Evolutionary conservation across 2,888 invertebrate species (phyloP).

Genomic region (Zaprionus bogoriensis): DNA sequence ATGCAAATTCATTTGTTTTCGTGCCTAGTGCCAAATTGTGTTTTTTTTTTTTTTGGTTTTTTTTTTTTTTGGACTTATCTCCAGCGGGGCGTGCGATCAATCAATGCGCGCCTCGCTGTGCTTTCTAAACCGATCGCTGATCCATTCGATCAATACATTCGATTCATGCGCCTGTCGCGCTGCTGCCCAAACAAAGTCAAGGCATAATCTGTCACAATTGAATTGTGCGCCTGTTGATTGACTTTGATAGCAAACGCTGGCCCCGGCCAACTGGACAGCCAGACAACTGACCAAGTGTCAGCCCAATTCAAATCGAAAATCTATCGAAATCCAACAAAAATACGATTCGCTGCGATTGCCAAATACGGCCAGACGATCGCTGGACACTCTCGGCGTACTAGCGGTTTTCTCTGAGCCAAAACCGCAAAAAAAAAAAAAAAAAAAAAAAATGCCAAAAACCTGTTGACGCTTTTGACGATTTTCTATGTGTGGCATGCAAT

Average conservation of each 20-base stretch:
- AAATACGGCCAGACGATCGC: constrained; percentile 16
- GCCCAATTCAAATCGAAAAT: constrained; percentile 58
- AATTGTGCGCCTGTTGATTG: constrained; percentile 67
- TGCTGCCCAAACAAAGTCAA: constrained; percentile 57
- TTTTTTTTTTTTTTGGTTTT: no score
- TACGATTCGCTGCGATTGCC: constrained; percentile 42
- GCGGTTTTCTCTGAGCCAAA: constrained; percentile 31
- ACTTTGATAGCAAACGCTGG: constrained; percentile 59
- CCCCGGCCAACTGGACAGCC: no score
- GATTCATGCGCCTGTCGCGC: constrained; percentile 44
- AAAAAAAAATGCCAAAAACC: no score
- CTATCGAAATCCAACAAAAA: constrained; percentile 11
- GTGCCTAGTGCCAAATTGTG: constrained; percentile 34
- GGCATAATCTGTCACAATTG: constrained; percentile 75
- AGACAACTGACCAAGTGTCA: constrained; percentile 51
- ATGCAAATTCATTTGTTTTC: constrained; percentile 63
- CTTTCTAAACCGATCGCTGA: constrained; percentile 60
- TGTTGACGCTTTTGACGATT: constrained; percentile 10
- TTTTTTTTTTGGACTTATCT: no score
- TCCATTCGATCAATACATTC: constrained; percentile 6
- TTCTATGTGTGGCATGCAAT: constrained; percentile 51
- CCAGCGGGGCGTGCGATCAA: constrained; percentile 51
- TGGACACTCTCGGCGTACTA: constrained; percentile 20
- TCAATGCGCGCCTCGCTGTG: constrained; percentile 40
- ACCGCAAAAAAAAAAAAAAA: constrained; percentile 26